Conservation (phyloP, 2,113 vertebrate species). For the Pelvicachromis taeniatus region DNA sequence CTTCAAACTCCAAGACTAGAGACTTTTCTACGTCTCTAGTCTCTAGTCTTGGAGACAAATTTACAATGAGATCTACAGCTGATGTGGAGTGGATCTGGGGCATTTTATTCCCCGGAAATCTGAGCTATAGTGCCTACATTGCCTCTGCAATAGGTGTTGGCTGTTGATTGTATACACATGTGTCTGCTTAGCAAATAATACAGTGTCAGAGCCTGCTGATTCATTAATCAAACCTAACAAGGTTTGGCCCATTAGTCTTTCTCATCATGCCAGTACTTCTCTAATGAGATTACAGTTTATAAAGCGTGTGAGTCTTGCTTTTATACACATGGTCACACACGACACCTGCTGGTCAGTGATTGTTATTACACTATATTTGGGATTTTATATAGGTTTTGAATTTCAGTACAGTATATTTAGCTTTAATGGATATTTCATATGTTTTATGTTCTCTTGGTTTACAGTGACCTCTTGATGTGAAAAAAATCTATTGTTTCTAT, state of each 20-base stretch:
- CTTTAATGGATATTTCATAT: neutral
- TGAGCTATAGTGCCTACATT: neutral
- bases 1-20: neutral
- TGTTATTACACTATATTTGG: neutral
- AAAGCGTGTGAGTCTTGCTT: neutral
- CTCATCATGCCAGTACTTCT: neutral
- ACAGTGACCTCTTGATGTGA: neutral
- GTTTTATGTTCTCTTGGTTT: neutral
- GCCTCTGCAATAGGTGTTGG: neutral
- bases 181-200: neutral
- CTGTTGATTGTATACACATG: neutral
- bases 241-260: neutral
- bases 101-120: neutral
- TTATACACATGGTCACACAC: neutral
- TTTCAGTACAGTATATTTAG: neutral
- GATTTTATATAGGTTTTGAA: neutral
- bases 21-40: neutral
- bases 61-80: neutral
- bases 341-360: neutral
- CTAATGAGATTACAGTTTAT: neutral
- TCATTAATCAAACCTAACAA: neutral
- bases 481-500: accelerated
- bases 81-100: neutral
- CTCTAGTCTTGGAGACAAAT: neutral
- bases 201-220: neutral